phyloP scores from a whole-genome alignment of 2,888 invertebrate genomes.

The Brenthis hecate region DNA sequence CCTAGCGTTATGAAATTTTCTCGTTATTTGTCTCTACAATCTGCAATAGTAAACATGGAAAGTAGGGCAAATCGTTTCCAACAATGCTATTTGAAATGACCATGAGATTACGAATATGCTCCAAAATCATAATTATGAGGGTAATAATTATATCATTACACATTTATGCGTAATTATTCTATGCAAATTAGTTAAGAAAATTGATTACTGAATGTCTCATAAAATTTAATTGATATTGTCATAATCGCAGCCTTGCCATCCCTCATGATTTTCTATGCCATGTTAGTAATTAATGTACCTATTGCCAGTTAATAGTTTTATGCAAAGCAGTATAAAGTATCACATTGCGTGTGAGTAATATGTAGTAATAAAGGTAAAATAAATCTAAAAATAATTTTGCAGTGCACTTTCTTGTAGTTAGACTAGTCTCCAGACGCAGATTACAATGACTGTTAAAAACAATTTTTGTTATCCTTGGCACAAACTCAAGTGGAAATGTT shows the following conservation, averaged over 20 bases:
- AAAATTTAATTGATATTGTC: slow-evolving; percentile 21
- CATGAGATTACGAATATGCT: slow-evolving; percentile 5
- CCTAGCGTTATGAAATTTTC: slow-evolving; percentile 7
- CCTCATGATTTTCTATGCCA: slow-evolving; percentile 36
- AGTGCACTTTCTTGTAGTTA: slow-evolving; percentile 29
- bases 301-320: slow-evolving; percentile 33
- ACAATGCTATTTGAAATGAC: slow-evolving; percentile 9
- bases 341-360: slow-evolving; percentile 33
- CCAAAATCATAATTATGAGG: slow-evolving; percentile 16
- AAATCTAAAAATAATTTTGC: slow-evolving; percentile 30
- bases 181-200: not conserved
- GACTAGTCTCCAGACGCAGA: slow-evolving; percentile 24
- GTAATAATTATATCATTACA: slow-evolving; percentile 11
- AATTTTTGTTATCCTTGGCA: slow-evolving; percentile 21
- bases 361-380: slow-evolving; percentile 25
- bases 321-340: slow-evolving; percentile 37
- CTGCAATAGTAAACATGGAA: slow-evolving; percentile 8
- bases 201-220: slow-evolving; percentile 8
- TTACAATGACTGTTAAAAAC: slow-evolving; percentile 12
- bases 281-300: slow-evolving; percentile 30
- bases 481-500: slow-evolving; percentile 9
- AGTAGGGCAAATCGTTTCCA: slow-evolving; percentile 12
- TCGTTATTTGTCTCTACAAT: slow-evolving; percentile 7
- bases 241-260: slow-evolving; percentile 33
- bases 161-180: not conserved